These are phyloP conservation scores for Theristicus caerulescens DNA, from an alignment of 2,113 vertebrate genomes.

Conservation along the genomic window DNA sequence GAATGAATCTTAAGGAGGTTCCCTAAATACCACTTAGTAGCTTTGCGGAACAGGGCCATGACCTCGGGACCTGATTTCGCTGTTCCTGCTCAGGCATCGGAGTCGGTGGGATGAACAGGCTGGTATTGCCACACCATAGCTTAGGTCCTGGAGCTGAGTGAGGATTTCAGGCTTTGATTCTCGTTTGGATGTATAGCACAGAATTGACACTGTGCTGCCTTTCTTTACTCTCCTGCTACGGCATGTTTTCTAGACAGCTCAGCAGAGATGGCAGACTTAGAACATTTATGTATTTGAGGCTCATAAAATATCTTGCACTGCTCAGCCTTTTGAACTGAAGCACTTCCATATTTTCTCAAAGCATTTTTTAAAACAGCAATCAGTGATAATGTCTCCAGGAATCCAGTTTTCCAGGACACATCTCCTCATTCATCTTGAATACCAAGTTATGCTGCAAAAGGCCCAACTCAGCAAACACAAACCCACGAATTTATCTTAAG, in stretches of 20 bases:
- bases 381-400: background rate
- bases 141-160: background rate
- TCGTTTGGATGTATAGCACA: background rate
- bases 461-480: background rate
- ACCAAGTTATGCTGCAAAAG: background rate
- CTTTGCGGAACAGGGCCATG: background rate
- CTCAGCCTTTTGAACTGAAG: background rate
- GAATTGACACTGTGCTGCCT: background rate
- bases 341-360: background rate
- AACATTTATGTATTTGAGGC: background rate
- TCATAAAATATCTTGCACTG: background rate
- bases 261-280: background rate
- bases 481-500: background rate
- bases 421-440: background rate
- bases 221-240: background rate
- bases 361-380: background rate
- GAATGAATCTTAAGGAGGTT: background rate
- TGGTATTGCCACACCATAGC: accelerated
- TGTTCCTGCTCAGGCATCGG: background rate
- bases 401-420: background rate
- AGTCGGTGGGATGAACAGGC: accelerated
- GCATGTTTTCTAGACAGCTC: background rate
- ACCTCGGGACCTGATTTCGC: background rate
- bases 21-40: background rate
- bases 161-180: background rate